Evolutionary conservation across 1,140 invertebrate species (phyloP), one percentile per base, ranked within the genome.

Genomic region (Formica selysi): DNA sequence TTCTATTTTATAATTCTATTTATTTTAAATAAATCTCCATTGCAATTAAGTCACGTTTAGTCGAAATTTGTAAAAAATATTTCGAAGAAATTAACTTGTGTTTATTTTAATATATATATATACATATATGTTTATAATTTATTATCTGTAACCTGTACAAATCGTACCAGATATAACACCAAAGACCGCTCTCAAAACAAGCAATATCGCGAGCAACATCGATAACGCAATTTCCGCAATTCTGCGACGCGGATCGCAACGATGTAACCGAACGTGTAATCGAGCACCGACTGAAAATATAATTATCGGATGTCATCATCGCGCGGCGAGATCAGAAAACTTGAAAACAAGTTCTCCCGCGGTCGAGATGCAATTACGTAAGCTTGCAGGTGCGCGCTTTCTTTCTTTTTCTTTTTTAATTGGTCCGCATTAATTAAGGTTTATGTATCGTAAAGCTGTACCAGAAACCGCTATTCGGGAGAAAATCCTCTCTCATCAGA

Each of bases 341-440:
- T 62, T 51, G 22, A n/a, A 78, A 78, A 44, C 13, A 29, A 68
- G 44, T 29, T 57, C 3, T 54, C 29, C 41, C 65, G 65, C 16
- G 22, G 29, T 57, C 64, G 4, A 70, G 64, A 80, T 57, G 44
- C 22, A 54, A 70, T 80, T 80, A 70, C 19, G 22, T 38, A 29
- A 11, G 2, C 32, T 57, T 29, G 36, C 29, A 41, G 48, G 4
- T 57, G 22, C 38, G 76, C 51, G 76, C 65, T 76, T 73, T 19
- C 22, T 32, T 26, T 26, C 10, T 74, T 71, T 87, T 16, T 5
- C 48, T 6, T 4, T 90, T 67, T 90, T 90, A 91, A 90, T 91
- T 91, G 79, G 71, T 86, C 87, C 13, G 48, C 48, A 74, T 85
- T 91, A 91, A 91, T 91, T 91, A 91, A 91, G 89, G 54, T 73